Evolutionary conservation across 2,113 vertebrate species (phyloP).

Genomic region (Arenaria interpres): DNA sequence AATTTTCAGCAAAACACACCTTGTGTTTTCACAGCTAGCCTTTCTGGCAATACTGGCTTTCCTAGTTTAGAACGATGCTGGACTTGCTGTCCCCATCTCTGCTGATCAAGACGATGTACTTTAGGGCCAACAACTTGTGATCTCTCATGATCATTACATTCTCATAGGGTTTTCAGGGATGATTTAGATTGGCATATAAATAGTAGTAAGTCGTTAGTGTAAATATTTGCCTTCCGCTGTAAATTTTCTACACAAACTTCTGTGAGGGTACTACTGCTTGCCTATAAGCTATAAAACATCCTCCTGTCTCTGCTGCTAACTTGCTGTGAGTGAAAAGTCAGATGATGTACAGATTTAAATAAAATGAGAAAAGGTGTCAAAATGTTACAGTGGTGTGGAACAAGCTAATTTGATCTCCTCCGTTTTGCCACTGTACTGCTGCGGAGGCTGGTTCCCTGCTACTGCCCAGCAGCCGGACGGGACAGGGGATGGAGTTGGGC

Average conservation of each 20-base stretch:
- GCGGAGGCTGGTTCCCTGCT: not conserved
- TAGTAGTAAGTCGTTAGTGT: not conserved
- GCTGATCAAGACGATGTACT: not conserved
- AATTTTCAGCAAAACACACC: not conserved
- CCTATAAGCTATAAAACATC: not conserved
- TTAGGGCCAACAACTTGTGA: not conserved
- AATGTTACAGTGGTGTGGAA: not conserved
- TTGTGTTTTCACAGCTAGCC: not conserved
- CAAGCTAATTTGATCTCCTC: not conserved
- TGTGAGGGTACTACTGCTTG: not conserved
- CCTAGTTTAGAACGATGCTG: not conserved
- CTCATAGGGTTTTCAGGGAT: not conserved
- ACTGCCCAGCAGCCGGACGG: not conserved
- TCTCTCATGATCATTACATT: not conserved
- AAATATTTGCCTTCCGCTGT: not conserved
- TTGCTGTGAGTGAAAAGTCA: not conserved
- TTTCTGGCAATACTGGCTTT: not conserved
- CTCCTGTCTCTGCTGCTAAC: not conserved
- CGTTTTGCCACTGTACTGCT: accelerated
- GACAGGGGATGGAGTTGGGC: not conserved
- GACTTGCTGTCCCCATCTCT: not conserved
- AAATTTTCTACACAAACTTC: not conserved
- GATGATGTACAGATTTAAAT: not conserved
- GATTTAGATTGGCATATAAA: not conserved
- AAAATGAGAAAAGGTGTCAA: not conserved